Evolutionary conservation across 2,797 vertebrate genomes (phyloP).

Genomic region (Enteromius argenteus): DNA sequence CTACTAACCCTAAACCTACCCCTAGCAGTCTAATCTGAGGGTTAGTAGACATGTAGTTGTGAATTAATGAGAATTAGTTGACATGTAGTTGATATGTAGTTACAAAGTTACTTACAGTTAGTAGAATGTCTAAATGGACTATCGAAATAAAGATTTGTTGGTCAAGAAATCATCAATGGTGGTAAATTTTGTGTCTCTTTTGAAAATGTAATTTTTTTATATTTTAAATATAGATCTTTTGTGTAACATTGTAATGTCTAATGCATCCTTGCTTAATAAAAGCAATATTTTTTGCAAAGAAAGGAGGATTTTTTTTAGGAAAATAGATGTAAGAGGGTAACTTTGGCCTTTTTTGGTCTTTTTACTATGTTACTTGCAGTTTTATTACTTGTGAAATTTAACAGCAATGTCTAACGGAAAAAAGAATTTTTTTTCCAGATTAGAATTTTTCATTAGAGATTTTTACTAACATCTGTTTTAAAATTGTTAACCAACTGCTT

Average conservation of each 20-base stretch:
- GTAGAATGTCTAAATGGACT: too few species aligned
- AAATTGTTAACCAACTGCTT: neutral
- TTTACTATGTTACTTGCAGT: too few species aligned
- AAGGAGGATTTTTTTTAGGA: neutral
- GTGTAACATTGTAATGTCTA: neutral
- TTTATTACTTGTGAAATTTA: neutral
- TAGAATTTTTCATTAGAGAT: neutral
- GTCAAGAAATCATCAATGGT: neutral
- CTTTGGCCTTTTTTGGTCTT: too few species aligned
- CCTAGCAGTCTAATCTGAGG: too few species aligned
- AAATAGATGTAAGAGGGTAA: neutral
- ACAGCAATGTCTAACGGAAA: neutral
- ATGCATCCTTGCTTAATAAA: neutral
- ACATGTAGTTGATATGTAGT: too few species aligned
- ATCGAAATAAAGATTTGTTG: neutral
- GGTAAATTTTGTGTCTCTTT: neutral
- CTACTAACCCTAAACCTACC: too few species aligned
- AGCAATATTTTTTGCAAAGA: neutral
- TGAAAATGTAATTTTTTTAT: neutral
- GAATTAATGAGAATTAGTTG: too few species aligned
- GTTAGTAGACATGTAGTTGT: too few species aligned
- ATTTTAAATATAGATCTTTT: neutral
- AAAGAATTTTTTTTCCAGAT: neutral
- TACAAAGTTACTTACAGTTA: too few species aligned
- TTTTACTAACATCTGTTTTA: neutral